Evolutionary conservation across 2,888 invertebrate species (phyloP), one percentile per base, ranked within the genome.

Genomic region (Toxonevra muliebris): DNA sequence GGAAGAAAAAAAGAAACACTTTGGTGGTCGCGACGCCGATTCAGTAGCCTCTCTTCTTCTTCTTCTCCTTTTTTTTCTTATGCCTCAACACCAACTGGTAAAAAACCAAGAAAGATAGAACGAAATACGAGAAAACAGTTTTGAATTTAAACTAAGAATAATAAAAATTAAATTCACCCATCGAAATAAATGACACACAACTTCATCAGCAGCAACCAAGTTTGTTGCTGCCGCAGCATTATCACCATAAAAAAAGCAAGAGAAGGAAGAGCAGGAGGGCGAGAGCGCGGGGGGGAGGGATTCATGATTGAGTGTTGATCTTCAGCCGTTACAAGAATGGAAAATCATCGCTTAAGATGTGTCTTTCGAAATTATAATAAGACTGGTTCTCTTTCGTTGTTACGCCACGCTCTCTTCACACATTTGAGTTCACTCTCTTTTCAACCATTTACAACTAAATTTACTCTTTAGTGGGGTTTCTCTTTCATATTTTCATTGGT

Each of bases 151-250:
- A 61, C 50, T 19, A 12, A 43, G 48, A 42, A 30, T 42, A 42
- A 30, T 43, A 15, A 48, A 48, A 48, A 13, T 48, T 15, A 48
- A 48, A n/a, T 48, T 19, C n/a, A 20, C 43, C 30, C 30, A 20
- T 19, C 19, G 20, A 43, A 17, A 43, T 20, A 15, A 42, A 19
- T 42, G 30, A 11, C 1, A 8, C 10, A 61, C 50, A n/a, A 10
- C 60, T 61, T 48, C 30, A 61, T 61, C 48, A 50, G 48, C 20
- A 30, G 48, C 48, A 45, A 61, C 60, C 48, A 30, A 61, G 30
- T 15, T 58, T 58, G 53, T 62, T 54, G 20, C 41, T 19, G 61
- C 12, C n/a, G 50, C 45, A n/a, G 48, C 17, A 43, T 20, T 43
- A 45, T 11, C 45, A 54, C n/a, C 48, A 20, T 1, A 57, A 19